These are phyloP conservation scores for Nomada flava DNA, from an alignment of 2,888 invertebrate species.

Conservation along the genomic window DNA sequence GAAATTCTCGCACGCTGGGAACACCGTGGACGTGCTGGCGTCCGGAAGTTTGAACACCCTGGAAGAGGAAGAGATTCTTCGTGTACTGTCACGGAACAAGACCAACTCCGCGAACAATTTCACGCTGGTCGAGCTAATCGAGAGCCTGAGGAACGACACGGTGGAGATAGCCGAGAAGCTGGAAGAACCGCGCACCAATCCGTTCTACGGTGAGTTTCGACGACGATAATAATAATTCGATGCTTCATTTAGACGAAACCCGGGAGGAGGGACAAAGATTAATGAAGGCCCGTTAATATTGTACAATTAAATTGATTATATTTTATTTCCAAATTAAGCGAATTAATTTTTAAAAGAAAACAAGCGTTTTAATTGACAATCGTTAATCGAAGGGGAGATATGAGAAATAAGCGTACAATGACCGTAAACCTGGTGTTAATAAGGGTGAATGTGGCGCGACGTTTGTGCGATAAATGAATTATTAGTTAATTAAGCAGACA, in stretches of 20 bases:
- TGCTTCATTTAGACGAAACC: neutral
- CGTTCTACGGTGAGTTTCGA: conserved; percentile 76
- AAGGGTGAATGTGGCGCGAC: no score
- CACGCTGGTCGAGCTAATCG: conserved; percentile 77
- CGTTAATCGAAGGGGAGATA: no score
- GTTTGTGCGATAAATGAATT: no score
- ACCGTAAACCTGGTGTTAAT: no score
- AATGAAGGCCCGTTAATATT: no score
- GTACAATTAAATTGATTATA: no score
- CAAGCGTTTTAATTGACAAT: no score
- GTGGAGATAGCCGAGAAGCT: conserved; percentile 38
- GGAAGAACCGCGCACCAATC: conserved; percentile 67
- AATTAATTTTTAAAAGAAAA: no score
- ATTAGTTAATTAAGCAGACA: conserved; percentile 7
- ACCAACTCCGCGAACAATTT: conserved; percentile 73
- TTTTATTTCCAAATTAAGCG: no score
- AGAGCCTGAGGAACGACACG: conserved; percentile 65
- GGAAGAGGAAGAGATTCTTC: conserved; percentile 78
- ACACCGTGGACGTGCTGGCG: conserved; percentile 75
- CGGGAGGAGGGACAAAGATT: no score
- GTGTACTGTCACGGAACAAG: conserved; percentile 73
- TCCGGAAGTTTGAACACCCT: conserved; percentile 64
- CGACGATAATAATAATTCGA: no score
- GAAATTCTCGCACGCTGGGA: conserved; percentile 58
- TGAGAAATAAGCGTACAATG: no score